Evolutionary conservation across 2,797 vertebrate genomes (phyloP).

Genomic region (Pantherophis vulpinus): DNA sequence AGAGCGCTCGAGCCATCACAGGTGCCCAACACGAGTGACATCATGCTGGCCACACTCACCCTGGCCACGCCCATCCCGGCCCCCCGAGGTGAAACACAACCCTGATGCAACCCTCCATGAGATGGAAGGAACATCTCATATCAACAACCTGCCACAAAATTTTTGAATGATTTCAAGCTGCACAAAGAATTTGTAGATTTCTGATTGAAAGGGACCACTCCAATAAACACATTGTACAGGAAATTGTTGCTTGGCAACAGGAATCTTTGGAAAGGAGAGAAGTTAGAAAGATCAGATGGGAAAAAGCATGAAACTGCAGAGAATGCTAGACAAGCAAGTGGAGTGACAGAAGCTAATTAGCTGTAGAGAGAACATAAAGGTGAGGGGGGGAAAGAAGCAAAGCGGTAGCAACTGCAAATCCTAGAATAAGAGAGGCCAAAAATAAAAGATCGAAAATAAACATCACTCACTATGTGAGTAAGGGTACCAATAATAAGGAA

Average conservation of each 20-base stretch:
- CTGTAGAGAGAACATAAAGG: slow-evolving; percentile 12
- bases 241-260: slow-evolving; percentile 37
- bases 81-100: too few relatives aligned
- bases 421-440: not conserved
- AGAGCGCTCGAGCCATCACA: too few relatives aligned
- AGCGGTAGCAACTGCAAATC: not conserved
- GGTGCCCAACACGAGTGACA: too few relatives aligned
- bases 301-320: not conserved
- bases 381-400: not conserved
- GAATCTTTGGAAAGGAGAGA: slow-evolving; percentile 22
- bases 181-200: not conserved
- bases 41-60: too few relatives aligned
- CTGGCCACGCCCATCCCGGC: too few relatives aligned
- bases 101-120: too few relatives aligned
- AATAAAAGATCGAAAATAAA: not conserved
- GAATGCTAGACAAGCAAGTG: not conserved
- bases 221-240: not conserved
- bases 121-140: too few relatives aligned
- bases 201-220: slow-evolving; percentile 6
- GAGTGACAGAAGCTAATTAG: slow-evolving; percentile 2
- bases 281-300: slow-evolving; percentile 20
- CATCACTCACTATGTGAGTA: not conserved
- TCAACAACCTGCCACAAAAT: slow-evolving; percentile 6
- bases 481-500: not conserved
- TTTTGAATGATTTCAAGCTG: slow-evolving; percentile 35